Evolutionary conservation across 2,888 invertebrate genomes (phyloP), one percentile per base, ranked within the genome.

Genomic region (Tenthredo distinguenda): DNA sequence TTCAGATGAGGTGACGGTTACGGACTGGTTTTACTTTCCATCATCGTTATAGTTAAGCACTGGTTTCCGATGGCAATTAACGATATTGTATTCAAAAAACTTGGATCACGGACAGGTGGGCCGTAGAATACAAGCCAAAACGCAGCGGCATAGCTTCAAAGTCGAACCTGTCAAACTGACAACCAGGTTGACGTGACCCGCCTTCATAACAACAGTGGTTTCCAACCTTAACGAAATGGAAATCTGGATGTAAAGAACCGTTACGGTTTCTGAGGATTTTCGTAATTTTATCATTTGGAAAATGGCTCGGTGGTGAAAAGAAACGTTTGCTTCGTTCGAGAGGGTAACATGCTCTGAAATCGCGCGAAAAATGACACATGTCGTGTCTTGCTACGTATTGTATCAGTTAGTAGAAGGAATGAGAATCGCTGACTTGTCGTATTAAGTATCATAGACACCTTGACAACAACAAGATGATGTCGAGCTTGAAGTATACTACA

Each of bases 101-200:
- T 84, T 83, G 62, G 87, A 87, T 86, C 86, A 86, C 87, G 87
- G 86, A 87, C 87, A 87, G 88, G 71, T 71, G 83, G 83, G 26
- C 83, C n/a, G 47, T 18, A 9, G 81, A 21, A 37, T 81, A 77
- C 31, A 81, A 47, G 62, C 40, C 62, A 18, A 62, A 81, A 86
- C 58, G 26, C 58, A 86, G 87, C 86, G 84, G 84, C 37, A 65
- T 77, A 87, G 85, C 86, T 87, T 88, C 87, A 84, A 88, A 90
- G 87, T 89, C 89, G 88, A 90, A 90, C 88, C 88, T 88, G 90
- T 88, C 90, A 88, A 88, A 89, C 88, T 90, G 89, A 90, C 89
- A 89, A 89, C 86, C 89, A 87, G 88, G 88, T 88, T 90, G 89
- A 89, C 88, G 87, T 87, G 89, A 89, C 88, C 87, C 88, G 88